Conservation (phyloP, 2,888 invertebrate genomes). For the Phalera bucephala region DNA sequence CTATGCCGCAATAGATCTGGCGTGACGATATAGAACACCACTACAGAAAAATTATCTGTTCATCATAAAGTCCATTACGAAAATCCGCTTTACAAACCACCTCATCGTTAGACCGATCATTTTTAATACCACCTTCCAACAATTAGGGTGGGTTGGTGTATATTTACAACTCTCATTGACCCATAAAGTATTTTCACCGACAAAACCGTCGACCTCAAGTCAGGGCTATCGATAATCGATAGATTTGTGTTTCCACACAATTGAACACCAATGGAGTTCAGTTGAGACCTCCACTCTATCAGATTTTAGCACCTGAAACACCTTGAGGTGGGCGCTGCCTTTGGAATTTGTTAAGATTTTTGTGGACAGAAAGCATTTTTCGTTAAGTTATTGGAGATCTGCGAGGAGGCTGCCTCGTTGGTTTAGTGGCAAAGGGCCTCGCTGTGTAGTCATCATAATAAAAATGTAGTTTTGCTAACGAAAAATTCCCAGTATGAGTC, state of each 20-base stretch:
- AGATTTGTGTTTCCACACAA: conserved; percentile 39
- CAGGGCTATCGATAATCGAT: conserved; percentile 35
- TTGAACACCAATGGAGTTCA: conserved; percentile 33
- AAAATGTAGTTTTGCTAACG: no score
- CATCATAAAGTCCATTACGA: no score
- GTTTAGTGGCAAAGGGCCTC: no score
- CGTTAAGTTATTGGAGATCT: no score
- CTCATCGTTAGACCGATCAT: no score
- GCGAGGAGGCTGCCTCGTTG: no score
- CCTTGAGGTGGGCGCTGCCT: conserved; percentile 5
- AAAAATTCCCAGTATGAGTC: no score
- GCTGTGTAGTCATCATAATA: no score
- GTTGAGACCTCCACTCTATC: conserved; percentile 8
- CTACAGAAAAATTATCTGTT: no score
- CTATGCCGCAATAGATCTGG: no score
- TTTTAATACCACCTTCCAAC: conserved; percentile 9
- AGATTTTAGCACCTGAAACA: conserved; percentile 13
- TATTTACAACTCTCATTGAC: conserved; percentile 7
- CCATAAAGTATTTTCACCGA: conserved; percentile 8
- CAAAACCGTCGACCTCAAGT: background rate
- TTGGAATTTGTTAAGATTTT: conserved; percentile 14
- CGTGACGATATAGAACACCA: no score
- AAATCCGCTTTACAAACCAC: no score
- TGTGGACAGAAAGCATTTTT: background rate
- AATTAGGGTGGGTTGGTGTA: conserved; percentile 10